Percentiles rank a stretch among this genome's conserved stretches.
Conservation (phyloP, 2,888 invertebrate species). For the Trissonchulus latispiculum region DNA sequence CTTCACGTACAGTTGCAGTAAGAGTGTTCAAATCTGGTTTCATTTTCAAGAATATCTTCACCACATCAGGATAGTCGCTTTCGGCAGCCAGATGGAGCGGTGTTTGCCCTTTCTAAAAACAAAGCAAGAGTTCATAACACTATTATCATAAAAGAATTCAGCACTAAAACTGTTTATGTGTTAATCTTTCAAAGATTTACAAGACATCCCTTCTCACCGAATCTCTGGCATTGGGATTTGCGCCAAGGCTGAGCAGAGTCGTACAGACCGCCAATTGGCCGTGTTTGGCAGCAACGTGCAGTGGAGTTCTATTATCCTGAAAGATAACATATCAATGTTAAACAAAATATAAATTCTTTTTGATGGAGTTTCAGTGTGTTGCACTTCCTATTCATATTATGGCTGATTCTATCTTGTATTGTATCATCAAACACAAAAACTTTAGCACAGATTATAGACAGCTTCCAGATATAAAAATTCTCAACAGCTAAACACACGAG, state of each 20-base stretch:
- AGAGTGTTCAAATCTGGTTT: conserved; percentile 41
- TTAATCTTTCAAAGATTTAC: too few relatives aligned
- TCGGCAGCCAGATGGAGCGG: conserved; percentile 51
- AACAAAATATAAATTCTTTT: too few relatives aligned
- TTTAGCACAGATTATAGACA: too few relatives aligned
- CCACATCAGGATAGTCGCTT: conserved; percentile 96
- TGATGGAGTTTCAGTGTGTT: too few relatives aligned
- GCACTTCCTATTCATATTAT: too few relatives aligned
- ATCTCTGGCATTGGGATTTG: conserved; percentile 71
- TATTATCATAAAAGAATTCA: too few relatives aligned
- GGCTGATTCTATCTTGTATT: too few relatives aligned
- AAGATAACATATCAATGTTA: too few relatives aligned
- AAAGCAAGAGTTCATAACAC: too few relatives aligned
- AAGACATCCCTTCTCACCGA: not conserved
- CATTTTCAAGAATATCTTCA: conserved; percentile 81
- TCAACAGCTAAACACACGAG: not conserved
- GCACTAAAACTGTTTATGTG: too few relatives aligned
- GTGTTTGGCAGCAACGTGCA: conserved; percentile 88
- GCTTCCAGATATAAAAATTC: too few relatives aligned
- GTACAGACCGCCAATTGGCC: conserved; percentile 93
- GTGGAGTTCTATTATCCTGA: conserved; percentile 84
- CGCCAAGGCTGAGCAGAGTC: conserved; percentile 76
- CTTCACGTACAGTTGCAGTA: conserved; percentile 19
- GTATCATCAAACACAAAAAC: too few relatives aligned
- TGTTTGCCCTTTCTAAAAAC: conserved; percentile 48